Conservation (phyloP, 2,113 vertebrate species). For the Sinocyclocheilus anshuiensis region DNA sequence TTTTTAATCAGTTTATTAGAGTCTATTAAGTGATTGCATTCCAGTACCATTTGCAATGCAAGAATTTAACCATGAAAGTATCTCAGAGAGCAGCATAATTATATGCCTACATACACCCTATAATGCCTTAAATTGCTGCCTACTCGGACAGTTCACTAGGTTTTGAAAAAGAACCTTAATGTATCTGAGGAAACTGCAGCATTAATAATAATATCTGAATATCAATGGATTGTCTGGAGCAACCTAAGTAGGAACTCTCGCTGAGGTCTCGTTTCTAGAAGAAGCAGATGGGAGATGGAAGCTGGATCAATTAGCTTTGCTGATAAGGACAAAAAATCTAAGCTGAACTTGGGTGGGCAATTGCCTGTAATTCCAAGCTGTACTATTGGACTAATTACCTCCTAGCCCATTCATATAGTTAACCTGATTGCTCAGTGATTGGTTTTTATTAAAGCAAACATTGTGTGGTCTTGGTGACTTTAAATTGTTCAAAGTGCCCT, state of each 20-base stretch:
- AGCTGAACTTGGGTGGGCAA: conserved; percentile 61
- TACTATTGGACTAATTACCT: conserved; percentile 65
- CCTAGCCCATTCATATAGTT: conserved; percentile 62
- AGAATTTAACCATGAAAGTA: no score
- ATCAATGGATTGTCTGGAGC: neutral
- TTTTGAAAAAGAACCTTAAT: neutral
- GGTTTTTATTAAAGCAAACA: conserved; percentile 32
- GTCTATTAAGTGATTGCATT: no score
- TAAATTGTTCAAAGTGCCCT: conserved; percentile 41
- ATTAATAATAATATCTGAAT: neutral
- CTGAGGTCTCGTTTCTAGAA: neutral
- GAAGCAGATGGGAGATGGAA: neutral
- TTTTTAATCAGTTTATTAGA: no score
- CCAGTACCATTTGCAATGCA: no score
- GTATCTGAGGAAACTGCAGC: neutral
- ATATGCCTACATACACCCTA: neutral
- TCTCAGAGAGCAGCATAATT: neutral
- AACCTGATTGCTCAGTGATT: conserved; percentile 67
- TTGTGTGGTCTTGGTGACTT: conserved; percentile 55
- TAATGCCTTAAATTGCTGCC: neutral
- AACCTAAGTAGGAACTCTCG: neutral
- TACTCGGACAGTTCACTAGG: neutral
- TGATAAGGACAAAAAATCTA: conserved; percentile 66
- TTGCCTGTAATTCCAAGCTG: conserved; percentile 65
- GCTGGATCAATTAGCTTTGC: conserved; percentile 9